phyloP scores from a whole-genome alignment of 2,888 invertebrate species.

The Proisotoma minuta region DNA sequence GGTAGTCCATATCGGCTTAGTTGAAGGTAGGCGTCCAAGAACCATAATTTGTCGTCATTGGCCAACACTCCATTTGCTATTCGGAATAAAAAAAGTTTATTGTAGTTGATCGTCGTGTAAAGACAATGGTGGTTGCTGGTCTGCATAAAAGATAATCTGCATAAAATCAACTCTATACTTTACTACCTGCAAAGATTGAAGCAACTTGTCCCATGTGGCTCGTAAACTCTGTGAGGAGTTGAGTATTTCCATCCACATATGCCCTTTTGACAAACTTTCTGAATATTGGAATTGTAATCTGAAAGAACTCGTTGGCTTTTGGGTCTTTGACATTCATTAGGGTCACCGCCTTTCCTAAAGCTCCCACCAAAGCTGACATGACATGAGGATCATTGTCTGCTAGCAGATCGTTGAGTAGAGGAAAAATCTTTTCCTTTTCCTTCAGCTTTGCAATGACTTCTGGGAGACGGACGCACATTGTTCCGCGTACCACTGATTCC shows the following conservation, averaged over 20 bases:
- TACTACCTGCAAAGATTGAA: conserved; percentile 15
- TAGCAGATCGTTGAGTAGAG: conserved; percentile 24
- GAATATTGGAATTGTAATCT: conserved; percentile 28
- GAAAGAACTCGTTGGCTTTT: conserved; percentile 18
- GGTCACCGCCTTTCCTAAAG: conserved; percentile 21
- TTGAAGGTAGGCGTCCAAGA: conserved; percentile 42
- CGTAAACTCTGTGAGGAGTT: conserved; percentile 33
- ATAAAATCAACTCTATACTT: no score
- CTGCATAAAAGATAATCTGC: no score
- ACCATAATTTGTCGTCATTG: conserved; percentile 39
- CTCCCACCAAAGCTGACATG: conserved; percentile 9
- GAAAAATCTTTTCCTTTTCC: conserved; percentile 26
- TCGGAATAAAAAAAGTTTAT: no score
- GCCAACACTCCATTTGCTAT: conserved; percentile 16
- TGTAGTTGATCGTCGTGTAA: no score
- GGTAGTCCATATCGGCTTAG: conserved; percentile 29
- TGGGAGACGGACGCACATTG: conserved; percentile 25
- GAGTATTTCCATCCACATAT: conserved; percentile 24
- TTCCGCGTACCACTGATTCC: conserved; percentile 22
- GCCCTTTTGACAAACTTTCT: conserved; percentile 38
- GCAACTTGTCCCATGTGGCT: conserved; percentile 32
- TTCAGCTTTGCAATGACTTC: conserved; percentile 29
- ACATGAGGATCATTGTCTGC: conserved; percentile 20
- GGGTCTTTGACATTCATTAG: conserved; percentile 18
- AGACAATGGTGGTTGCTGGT: no score